Evolutionary conservation across 2,113 vertebrate genomes (phyloP).

Genomic region (Scalopus aquaticus): DNA sequence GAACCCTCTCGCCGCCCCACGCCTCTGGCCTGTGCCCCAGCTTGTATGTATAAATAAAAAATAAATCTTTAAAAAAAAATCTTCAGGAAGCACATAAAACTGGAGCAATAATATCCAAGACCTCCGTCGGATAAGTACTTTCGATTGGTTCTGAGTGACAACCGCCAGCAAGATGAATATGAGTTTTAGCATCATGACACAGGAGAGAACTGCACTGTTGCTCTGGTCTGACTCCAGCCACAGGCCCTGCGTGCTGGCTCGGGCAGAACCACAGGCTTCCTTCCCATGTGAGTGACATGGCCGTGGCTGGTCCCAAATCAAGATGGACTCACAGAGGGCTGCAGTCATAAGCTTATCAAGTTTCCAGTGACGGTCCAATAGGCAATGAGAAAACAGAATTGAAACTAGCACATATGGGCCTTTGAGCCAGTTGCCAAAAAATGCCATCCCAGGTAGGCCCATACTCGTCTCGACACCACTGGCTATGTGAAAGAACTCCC

Average conservation of each 20-base stretch:
- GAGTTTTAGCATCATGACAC: background rate
- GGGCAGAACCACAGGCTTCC: rapidly evolving
- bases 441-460: background rate
- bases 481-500: background rate
- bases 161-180: background rate
- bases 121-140: background rate
- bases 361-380: background rate
- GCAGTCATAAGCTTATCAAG: background rate
- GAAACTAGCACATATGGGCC: background rate
- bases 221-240: background rate
- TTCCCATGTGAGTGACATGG: background rate
- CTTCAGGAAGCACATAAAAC: background rate
- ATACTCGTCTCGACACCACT: background rate
- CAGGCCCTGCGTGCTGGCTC: rapidly evolving
- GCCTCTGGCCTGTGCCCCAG: too few relatives aligned
- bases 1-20: too few relatives aligned
- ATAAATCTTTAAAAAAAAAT: too few relatives aligned
- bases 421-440: background rate
- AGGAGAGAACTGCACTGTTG: background rate
- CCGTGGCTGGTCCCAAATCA: background rate
- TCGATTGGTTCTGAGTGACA: background rate
- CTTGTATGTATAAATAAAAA: too few relatives aligned
- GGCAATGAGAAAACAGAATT: background rate
- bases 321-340: background rate
- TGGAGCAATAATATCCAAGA: background rate